Evolutionary conservation across 1,140 invertebrate species (phyloP).

Genomic region (Nilaparvata lugens): DNA sequence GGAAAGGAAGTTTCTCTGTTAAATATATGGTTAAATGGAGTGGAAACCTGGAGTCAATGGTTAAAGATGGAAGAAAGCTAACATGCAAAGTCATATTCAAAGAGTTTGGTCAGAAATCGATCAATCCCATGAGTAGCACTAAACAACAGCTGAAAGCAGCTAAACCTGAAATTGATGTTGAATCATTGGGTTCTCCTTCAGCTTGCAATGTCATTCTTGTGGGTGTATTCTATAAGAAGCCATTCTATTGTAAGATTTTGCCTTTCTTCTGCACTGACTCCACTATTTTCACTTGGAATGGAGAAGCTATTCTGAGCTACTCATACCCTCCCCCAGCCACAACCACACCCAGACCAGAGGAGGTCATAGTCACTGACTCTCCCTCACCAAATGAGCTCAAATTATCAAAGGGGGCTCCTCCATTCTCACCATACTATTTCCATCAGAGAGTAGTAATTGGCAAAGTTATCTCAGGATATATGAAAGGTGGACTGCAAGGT

Average conservation of each 20-base stretch:
- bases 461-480: conserved; percentile 13
- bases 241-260: conserved; percentile 18
- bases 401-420: not conserved
- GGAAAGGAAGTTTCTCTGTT: conserved; percentile 8
- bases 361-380: not conserved
- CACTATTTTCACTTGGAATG: conserved; percentile 16
- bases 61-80: not conserved
- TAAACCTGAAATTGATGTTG: not conserved
- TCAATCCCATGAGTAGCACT: not conserved
- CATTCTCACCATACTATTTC: not conserved
- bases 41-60: not conserved
- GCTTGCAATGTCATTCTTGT: conserved; percentile 14
- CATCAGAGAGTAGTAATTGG: not conserved
- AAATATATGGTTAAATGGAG: not conserved
- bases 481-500: not conserved
- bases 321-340: conserved; percentile 8
- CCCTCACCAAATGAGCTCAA: not conserved
- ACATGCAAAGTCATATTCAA: conserved; percentile 9
- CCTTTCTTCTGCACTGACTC: conserved; percentile 18
- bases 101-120: not conserved
- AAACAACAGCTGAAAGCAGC: not conserved
- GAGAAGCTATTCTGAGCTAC: conserved; percentile 13
- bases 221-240: conserved; percentile 13
- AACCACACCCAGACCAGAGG: not conserved
- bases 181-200: not conserved